These are phyloP conservation scores for Capromys pilorides DNA, from an alignment of 2,797 vertebrate genomes.

Conservation along the genomic window DNA sequence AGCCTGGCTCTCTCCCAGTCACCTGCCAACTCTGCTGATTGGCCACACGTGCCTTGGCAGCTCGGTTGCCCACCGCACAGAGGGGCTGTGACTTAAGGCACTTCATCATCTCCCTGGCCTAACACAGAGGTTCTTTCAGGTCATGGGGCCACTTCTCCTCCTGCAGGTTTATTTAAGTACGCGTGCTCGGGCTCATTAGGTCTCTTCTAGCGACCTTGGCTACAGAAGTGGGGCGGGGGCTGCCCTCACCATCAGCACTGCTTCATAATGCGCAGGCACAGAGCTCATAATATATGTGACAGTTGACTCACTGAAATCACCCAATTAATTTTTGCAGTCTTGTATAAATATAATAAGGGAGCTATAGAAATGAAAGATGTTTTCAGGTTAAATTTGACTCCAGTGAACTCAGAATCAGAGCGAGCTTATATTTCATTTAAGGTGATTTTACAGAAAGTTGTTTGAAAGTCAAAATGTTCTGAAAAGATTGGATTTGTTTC, in stretches of 20 bases:
- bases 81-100: conserved; percentile 53
- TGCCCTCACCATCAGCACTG: conserved; percentile 82
- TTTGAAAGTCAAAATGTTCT: conserved; percentile 66
- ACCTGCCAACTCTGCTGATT: not conserved
- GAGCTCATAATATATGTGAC: conserved; percentile 79
- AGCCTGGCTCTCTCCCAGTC: not conserved
- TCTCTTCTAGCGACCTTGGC: conserved; percentile 79
- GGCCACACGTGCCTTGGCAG: conserved; percentile 59
- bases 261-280: conserved; percentile 81
- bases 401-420: conserved; percentile 56
- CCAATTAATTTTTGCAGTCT: conserved; percentile 82
- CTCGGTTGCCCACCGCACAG: conserved; percentile 26
- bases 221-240: conserved; percentile 75
- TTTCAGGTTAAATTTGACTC: conserved; percentile 76
- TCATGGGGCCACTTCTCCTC: conserved; percentile 71
- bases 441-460: conserved; percentile 67
- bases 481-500: conserved; percentile 63
- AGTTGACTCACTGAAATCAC: conserved; percentile 82
- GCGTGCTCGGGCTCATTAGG: conserved; percentile 80
- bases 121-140: conserved; percentile 78
- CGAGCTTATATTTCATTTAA: conserved; percentile 74
- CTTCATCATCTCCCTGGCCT: conserved; percentile 74
- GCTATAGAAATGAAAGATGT: conserved; percentile 70
- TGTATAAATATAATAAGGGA: conserved; percentile 78
- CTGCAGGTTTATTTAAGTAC: conserved; percentile 78